These are phyloP conservation scores for Dasypolia templi DNA, from an alignment of 2,888 invertebrate species.

Conservation along the genomic window DNA sequence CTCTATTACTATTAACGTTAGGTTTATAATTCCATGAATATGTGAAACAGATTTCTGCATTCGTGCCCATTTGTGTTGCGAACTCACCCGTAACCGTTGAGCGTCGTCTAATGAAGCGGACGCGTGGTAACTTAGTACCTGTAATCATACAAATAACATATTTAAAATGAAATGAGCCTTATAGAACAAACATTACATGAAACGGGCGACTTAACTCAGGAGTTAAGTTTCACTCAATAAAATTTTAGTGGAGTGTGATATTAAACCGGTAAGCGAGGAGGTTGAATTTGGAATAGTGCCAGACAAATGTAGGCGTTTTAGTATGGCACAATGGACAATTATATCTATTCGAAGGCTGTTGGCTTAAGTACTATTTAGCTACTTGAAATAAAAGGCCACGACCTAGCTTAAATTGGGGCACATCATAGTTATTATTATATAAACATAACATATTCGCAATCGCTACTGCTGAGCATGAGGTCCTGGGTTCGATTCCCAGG, in stretches of 20 bases:
- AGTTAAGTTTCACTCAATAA: conserved; percentile 16
- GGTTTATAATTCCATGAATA: conserved; percentile 23
- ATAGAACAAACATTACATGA: conserved; percentile 1
- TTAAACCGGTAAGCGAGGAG: conserved; percentile 40
- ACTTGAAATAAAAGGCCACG: conserved; percentile 34
- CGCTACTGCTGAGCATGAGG: too few species aligned
- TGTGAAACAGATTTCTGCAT: conserved; percentile 39
- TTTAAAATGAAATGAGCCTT: conserved; percentile 30
- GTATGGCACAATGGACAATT: conserved; percentile 47
- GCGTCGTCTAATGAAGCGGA: conserved; percentile 97
- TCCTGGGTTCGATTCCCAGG: too few species aligned
- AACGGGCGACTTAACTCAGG: conserved; percentile 21
- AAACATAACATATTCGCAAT: too few species aligned
- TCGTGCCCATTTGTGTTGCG: conserved; percentile 45
- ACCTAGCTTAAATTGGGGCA: conserved; percentile 24
- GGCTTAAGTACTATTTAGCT: conserved; percentile 37
- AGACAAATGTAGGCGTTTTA: conserved; percentile 52
- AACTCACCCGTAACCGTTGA: conserved; percentile 94
- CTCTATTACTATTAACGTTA: conserved; percentile 4
- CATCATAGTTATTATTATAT: not conserved
- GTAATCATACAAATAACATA: conserved; percentile 69
- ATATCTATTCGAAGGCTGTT: conserved; percentile 39
- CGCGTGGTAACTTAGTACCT: conserved; percentile 97
- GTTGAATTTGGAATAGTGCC: conserved; percentile 51
- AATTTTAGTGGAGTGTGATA: conserved; percentile 39